Evolutionary conservation across 2,888 invertebrate genomes (phyloP).

Genomic region (Pyrochroa serraticornis): DNA sequence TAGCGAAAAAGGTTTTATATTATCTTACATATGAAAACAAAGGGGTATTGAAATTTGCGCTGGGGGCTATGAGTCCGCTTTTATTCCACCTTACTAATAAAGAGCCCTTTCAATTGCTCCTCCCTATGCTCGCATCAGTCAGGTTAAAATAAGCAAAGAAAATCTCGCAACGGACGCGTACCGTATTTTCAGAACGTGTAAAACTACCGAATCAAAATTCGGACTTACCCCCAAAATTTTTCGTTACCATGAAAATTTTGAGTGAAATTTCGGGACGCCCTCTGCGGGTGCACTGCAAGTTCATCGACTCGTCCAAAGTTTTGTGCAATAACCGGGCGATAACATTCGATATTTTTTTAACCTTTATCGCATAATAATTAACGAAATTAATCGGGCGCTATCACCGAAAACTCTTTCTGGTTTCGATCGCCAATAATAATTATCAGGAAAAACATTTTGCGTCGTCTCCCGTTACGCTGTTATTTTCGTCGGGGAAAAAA

Average conservation of each 20-base stretch:
- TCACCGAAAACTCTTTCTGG: no score
- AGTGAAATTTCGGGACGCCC: neutral
- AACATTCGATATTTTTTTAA: no score
- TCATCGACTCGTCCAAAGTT: conserved; percentile 15
- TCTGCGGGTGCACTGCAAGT: conserved; percentile 9
- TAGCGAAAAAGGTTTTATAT: conserved; percentile 25
- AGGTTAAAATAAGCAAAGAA: conserved; percentile 12
- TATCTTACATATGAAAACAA: conserved; percentile 31
- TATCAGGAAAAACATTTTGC: conserved; percentile 9
- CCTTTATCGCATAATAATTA: no score
- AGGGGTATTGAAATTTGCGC: conserved; percentile 28
- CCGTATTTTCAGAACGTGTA: no score
- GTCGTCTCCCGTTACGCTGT: neutral
- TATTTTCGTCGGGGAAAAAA: conserved; percentile 3
- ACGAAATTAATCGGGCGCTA: no score
- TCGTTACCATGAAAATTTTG: no score
- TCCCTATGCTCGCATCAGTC: neutral
- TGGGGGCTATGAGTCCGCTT: conserved; percentile 26
- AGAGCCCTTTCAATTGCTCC: conserved; percentile 19
- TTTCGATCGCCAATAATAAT: conserved; percentile 11
- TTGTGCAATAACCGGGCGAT: no score
- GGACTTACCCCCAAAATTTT: neutral
- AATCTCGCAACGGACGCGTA: neutral
- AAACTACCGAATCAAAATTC: no score
- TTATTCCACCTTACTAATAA: conserved; percentile 33